Base-by-base conservation (phyloP, 1,140 invertebrate species). In the Scylla paramamosain region DNA sequence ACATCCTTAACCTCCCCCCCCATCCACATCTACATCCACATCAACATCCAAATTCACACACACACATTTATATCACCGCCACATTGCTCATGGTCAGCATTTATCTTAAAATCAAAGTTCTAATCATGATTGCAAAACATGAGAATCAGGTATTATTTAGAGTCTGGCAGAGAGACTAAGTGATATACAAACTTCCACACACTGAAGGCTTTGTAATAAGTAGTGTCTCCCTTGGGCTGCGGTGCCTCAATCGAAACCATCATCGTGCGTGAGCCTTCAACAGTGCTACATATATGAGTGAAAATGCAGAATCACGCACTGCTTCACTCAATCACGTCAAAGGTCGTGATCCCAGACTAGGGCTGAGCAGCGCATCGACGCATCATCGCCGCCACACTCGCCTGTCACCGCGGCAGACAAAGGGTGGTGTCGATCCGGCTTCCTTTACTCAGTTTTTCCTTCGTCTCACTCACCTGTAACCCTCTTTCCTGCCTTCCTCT, bases 391-490 rank as follows among this genome's bases (percentile, higher is more conserved):
- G n/a, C 4, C 20, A 77, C 67, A 77, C 67, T 7, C 20, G 25
- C 67, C 4, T 20, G 67, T 77, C 20, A 77, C n/a, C 25, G 12
- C n/a, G 25, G 67, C 67, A 77, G 20, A 77, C 67, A 77, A 77
- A 77, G 67, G 67, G 67, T 14, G 10, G 12, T 77, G 67, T 77
- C 25, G 67, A n/a, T 77, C 67, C 67, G 67, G 67, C 67, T 77
- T 77, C 67, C 67, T 77, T 77, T 77, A 77, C 25, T 77, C 67
- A 25, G 67, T 77, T n/a, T 77, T 77, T 77, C 67, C 67, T 77
- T n/a, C 10, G 67, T 2, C 67, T 77, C 67, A 1, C n/a, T 25
- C 20, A 77, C n/a, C 67, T 77, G 67, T 77, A 77, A 77, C 67
- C 67, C 67, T 25, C 67, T n/a, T 77, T n/a, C 67, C 67, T 77